Conservation (phyloP, 2,888 invertebrate genomes). For the Athalia rosae region DNA sequence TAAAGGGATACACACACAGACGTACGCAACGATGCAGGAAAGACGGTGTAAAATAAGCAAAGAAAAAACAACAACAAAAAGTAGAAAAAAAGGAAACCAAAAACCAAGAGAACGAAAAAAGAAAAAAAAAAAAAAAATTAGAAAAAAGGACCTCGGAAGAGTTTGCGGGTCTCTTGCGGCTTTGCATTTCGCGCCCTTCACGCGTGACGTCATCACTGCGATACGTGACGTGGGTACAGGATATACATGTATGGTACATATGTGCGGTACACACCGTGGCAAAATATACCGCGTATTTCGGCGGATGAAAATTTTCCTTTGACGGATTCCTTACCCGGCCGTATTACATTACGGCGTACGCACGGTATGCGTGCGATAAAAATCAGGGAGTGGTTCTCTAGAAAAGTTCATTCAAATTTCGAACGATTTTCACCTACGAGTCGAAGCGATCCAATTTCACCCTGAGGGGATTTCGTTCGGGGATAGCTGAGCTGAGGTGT, state of each 20-base stretch:
- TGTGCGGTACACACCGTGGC: neutral
- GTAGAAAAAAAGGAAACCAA: neutral
- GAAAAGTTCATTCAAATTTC: too few species aligned
- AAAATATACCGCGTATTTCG: conserved; percentile 3
- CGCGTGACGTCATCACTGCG: conserved; percentile 72
- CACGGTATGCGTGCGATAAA: too few species aligned
- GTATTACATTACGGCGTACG: too few species aligned
- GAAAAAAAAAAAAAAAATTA: neutral
- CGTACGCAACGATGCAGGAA: neutral
- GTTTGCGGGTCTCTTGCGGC: conserved; percentile 53
- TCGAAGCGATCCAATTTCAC: too few species aligned
- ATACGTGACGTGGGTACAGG: conserved; percentile 69
- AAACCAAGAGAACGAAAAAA: neutral
- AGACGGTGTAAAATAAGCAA: neutral
- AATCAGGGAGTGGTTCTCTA: too few species aligned
- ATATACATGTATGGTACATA: neutral
- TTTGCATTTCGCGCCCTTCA: conserved; percentile 71
- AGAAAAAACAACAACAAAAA: neutral
- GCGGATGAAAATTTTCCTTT: neutral
- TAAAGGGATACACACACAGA: too few species aligned
- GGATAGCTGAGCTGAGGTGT: too few species aligned
- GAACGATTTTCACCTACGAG: too few species aligned
- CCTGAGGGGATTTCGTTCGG: too few species aligned
- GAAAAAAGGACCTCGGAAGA: neutral
- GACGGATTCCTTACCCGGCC: too few species aligned